phyloP scores from a whole-genome alignment of 2,797 vertebrate genomes.

The Sebastes nivosus region DNA sequence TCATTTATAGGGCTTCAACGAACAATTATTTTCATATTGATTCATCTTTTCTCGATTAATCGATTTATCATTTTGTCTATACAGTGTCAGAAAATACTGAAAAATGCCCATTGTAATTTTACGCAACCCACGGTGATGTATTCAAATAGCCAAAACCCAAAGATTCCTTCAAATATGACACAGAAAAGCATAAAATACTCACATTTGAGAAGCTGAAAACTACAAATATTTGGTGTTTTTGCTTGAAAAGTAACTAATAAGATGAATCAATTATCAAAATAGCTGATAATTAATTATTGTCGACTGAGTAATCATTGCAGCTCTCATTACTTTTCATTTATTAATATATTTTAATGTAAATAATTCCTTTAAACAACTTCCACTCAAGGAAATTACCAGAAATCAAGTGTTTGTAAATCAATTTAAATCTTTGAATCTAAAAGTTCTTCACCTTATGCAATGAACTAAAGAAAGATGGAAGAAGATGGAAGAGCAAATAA shows the following conservation, averaged over 20 bases:
- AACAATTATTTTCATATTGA: neutral
- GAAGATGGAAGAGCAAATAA: too few species aligned
- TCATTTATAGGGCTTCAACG: too few species aligned
- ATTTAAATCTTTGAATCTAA: neutral
- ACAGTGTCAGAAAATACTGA: neutral
- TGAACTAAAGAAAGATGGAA: neutral
- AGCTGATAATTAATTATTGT: neutral
- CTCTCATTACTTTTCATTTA: neutral
- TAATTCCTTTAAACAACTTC: neutral
- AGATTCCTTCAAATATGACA: neutral
- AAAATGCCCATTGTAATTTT: neutral
- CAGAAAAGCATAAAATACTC: neutral
- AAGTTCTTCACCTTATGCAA: neutral
- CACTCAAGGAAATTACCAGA: neutral
- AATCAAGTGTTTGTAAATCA: neutral
- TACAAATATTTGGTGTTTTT: too few species aligned
- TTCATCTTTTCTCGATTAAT: neutral
- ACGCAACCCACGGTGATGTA: neutral
- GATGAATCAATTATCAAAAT: neutral
- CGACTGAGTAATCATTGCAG: neutral
- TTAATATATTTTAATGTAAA: neutral
- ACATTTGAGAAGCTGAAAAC: too few species aligned
- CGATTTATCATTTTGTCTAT: neutral
- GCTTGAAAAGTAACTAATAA: accelerated
- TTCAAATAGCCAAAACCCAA: neutral